These are phyloP conservation scores for Calcarius lapponicus DNA, from an alignment of 2,797 vertebrate species.

Conservation along the genomic window DNA sequence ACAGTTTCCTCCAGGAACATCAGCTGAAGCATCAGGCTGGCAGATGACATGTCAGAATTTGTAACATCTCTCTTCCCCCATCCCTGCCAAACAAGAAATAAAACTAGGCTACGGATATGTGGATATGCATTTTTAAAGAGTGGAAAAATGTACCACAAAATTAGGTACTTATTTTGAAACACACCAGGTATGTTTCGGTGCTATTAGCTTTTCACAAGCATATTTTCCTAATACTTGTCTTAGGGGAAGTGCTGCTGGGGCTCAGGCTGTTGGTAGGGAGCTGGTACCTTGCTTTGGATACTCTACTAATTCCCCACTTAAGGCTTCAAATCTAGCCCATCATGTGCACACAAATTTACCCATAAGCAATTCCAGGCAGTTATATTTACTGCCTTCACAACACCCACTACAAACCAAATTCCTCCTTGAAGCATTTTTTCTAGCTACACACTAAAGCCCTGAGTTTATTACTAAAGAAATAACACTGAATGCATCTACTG, in stretches of 20 bases:
- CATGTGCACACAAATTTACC: neutral
- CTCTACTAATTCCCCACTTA: neutral
- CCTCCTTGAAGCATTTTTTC: neutral
- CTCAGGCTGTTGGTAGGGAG: neutral
- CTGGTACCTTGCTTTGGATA: neutral
- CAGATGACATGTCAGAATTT: conserved; percentile 9
- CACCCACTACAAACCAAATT: neutral
- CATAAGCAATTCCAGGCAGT: neutral
- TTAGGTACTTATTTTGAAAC: neutral
- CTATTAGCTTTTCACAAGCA: neutral
- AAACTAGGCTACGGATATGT: neutral
- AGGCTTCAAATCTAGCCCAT: neutral
- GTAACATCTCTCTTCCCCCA: neutral
- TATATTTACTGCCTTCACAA: neutral
- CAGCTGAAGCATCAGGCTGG: neutral
- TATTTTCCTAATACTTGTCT: neutral
- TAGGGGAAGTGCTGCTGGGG: neutral
- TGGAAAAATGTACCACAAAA: neutral
- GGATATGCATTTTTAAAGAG: neutral
- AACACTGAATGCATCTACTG: neutral
- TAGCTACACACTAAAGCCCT: neutral
- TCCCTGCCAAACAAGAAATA: neutral
- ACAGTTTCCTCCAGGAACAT: neutral
- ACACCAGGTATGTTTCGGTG: neutral
- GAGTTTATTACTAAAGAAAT: neutral